phyloP scores from a whole-genome alignment of 2,888 invertebrate genomes.

The Cremastobaeus sp. region DNA sequence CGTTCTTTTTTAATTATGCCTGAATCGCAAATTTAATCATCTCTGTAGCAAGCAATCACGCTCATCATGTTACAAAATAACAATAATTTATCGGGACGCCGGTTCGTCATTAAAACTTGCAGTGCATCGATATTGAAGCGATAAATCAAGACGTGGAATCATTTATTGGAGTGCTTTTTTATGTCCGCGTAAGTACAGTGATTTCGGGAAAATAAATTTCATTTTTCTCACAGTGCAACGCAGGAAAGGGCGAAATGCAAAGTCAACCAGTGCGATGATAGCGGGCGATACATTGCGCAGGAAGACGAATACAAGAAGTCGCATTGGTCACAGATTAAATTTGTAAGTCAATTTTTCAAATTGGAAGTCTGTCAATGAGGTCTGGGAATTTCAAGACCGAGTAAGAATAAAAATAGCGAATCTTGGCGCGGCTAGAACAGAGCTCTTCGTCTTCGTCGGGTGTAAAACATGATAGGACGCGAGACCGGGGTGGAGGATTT shows the following conservation, averaged over 20 bases:
- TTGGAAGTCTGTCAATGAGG: slow-evolving; percentile 40
- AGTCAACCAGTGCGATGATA: slow-evolving; percentile 8
- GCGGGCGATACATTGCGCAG: slow-evolving; percentile 29
- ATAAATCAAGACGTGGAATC: slow-evolving; percentile 25
- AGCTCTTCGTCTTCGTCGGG: slow-evolving; percentile 42
- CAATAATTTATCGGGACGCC: slow-evolving; percentile 20
- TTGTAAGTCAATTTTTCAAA: slow-evolving; percentile 57
- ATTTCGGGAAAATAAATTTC: too few species aligned
- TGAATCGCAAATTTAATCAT: slow-evolving; percentile 36
- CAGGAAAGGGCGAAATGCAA: background rate
- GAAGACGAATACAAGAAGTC: slow-evolving; percentile 23
- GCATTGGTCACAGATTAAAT: slow-evolving; percentile 43
- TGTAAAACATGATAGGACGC: slow-evolving; percentile 53
- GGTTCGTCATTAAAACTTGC: slow-evolving; percentile 23
- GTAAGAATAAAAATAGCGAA: slow-evolving; percentile 50
- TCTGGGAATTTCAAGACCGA: slow-evolving; percentile 46
- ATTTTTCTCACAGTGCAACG: too few species aligned
- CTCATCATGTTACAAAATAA: slow-evolving; percentile 31
- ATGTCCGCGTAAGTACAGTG: too few species aligned
- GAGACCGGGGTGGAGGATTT: slow-evolving; percentile 24
- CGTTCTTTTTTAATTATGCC: slow-evolving; percentile 26
- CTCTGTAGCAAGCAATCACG: slow-evolving; percentile 25
- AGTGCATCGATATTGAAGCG: slow-evolving; percentile 15
- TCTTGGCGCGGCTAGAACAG: slow-evolving; percentile 28
- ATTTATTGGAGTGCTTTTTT: slow-evolving; percentile 23